Percentiles rank a stretch among this genome's conserved stretches.
phyloP scores from a whole-genome alignment of 2,888 invertebrate genomes.

The Heteromurus nitidus region DNA sequence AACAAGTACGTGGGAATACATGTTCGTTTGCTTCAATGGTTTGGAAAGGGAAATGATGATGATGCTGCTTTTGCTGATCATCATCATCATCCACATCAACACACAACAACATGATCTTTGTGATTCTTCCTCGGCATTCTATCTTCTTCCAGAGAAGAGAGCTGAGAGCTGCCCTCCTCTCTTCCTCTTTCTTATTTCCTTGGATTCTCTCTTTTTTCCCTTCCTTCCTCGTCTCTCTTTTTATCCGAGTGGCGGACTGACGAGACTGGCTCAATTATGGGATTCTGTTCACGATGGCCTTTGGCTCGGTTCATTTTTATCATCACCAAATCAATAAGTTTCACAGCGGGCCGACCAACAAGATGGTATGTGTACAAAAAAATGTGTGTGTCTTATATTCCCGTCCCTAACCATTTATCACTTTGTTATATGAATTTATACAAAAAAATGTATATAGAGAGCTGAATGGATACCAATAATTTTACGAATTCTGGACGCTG shows the following conservation, averaged over 20 bases:
- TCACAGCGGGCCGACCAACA: conserved; percentile 70
- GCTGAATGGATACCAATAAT: too few relatives aligned
- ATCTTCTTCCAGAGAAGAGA: too few relatives aligned
- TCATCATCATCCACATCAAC: conserved; percentile 48
- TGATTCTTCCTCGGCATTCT: conserved; percentile 54
- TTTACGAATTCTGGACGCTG: too few relatives aligned
- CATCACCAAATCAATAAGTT: conserved; percentile 73
- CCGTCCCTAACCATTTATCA: conserved; percentile 11
- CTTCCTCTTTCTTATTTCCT: conserved; percentile 29
- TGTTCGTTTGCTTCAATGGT: conserved; percentile 60
- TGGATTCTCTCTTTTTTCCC: conserved; percentile 43
- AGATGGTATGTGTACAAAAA: conserved; percentile 12
- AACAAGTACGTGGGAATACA: conserved; percentile 39
- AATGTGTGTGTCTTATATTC: neutral
- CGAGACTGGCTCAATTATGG: conserved; percentile 70
- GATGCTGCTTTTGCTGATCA: conserved; percentile 53
- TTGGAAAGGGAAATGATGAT: conserved; percentile 66
- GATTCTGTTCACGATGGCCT: conserved; percentile 72
- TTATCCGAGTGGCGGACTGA: too few relatives aligned
- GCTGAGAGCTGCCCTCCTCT: conserved; percentile 54
- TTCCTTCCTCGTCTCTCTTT: conserved; percentile 39
- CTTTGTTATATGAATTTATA: conserved; percentile 14
- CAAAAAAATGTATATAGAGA: neutral
- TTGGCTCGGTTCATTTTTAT: conserved; percentile 73
- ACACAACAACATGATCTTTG: conserved; percentile 66